Evolutionary conservation across 1,140 invertebrate genomes (phyloP).

Genomic region (Aphelenchoides fujianensis): DNA sequence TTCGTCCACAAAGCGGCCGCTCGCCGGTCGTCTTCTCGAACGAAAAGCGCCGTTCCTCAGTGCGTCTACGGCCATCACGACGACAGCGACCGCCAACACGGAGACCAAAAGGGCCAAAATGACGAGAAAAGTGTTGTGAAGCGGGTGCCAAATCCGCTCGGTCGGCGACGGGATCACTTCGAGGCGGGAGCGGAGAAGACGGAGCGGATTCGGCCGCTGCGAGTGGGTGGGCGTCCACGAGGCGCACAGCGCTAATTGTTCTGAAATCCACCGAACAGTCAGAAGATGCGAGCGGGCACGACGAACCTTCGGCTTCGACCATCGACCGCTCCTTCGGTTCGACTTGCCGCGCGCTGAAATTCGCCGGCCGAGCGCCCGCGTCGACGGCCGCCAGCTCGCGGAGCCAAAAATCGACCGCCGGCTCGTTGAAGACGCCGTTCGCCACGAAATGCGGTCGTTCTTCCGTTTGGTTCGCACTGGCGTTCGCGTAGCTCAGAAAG

Average conservation of each 20-base stretch:
- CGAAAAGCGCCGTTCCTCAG: not conserved
- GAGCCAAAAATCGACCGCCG: constrained; percentile 7
- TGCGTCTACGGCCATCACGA: not conserved
- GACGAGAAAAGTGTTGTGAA: constrained; percentile 8
- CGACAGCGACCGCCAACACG: not conserved
- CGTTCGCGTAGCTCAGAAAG: not conserved
- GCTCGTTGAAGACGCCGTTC: not conserved
- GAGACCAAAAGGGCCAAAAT: not conserved
- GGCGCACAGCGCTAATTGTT: not conserved
- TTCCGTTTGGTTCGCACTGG: not conserved
- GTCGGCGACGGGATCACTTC: not conserved
- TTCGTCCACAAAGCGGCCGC: too few species aligned
- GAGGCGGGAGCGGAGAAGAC: not conserved
- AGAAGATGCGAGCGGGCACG: not conserved
- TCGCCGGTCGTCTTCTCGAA: not conserved
- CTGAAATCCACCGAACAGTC: too few species aligned
- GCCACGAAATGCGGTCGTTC: not conserved
- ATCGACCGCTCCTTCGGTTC: not conserved
- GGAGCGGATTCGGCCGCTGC: not conserved
- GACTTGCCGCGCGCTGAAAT: not conserved
- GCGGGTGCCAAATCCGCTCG: not conserved
- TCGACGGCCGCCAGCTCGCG: not conserved
- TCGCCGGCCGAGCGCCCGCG: not conserved
- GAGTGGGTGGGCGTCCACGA: not conserved
- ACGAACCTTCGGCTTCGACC: not conserved